Conservation (phyloP, 1,140 invertebrate species). For the Heliconius congener region DNA sequence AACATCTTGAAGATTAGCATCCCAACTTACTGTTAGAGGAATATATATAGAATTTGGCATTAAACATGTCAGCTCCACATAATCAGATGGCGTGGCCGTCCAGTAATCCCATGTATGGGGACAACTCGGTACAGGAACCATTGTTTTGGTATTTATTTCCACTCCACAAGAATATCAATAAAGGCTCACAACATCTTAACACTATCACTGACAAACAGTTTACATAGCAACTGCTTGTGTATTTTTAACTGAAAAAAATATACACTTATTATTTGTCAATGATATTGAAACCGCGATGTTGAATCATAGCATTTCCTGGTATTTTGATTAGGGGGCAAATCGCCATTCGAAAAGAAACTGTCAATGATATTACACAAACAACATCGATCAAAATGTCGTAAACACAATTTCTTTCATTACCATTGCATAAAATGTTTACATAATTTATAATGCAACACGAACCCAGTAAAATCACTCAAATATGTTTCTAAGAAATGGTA, state of each 20-base stretch:
- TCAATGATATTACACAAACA: constrained; percentile 74
- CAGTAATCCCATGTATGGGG: constrained; percentile 85
- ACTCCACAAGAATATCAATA: constrained; percentile 56
- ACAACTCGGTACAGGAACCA: constrained; percentile 85
- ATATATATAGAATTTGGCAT: constrained; percentile 93
- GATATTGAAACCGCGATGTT: constrained; percentile 67
- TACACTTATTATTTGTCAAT: constrained; percentile 57
- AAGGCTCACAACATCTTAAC: constrained; percentile 63
- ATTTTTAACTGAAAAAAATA: constrained; percentile 68
- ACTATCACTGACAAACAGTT: constrained; percentile 60
- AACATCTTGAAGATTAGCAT: constrained; percentile 90
- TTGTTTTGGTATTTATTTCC: constrained; percentile 74
- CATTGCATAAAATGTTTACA: constrained; percentile 56
- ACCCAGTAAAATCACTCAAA: constrained; percentile 51
- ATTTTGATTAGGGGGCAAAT: constrained; percentile 76
- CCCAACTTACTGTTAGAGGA: constrained; percentile 85
- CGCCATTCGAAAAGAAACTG: constrained; percentile 77
- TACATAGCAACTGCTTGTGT: constrained; percentile 53
- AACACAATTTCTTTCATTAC: constrained; percentile 50
- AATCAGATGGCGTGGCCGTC: constrained; percentile 82
- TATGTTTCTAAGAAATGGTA: constrained; percentile 71
- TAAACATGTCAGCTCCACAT: constrained; percentile 89
- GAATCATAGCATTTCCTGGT: constrained; percentile 82
- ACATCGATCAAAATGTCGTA: constrained; percentile 51
- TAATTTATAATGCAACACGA: constrained; percentile 52